Evolutionary conservation across 92 coral and sea anemone species (phyloP).

Genomic region (Virgularia gustaviana): DNA sequence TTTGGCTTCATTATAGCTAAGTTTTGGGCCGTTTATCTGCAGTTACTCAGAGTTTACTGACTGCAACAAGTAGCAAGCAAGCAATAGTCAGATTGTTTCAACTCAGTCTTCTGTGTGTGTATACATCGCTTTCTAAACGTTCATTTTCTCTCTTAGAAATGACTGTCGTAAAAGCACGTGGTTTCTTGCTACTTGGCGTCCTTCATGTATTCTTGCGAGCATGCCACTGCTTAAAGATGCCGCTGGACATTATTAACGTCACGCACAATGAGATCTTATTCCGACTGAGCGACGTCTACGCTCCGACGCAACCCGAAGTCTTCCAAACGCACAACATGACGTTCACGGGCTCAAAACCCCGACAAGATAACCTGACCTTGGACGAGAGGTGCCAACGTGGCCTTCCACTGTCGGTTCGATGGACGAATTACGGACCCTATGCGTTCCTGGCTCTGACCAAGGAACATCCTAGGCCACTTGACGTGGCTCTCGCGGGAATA

Average conservation of each 20-base stretch:
- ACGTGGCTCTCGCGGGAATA: constrained; percentile 80
- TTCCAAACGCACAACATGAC: background rate
- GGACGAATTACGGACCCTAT: constrained; percentile 97
- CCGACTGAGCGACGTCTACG: constrained; percentile 1
- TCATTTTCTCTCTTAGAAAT: too few species aligned
- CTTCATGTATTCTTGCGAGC: background rate
- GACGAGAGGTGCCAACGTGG: constrained; percentile 81
- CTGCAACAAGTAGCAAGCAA: too few species aligned
- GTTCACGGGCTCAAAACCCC: background rate
- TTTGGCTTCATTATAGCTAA: too few species aligned
- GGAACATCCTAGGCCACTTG: constrained; percentile 31
- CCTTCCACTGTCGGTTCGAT: constrained; percentile 73
- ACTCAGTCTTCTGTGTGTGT: too few species aligned
- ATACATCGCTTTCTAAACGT: too few species aligned
- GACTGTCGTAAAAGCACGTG: background rate
- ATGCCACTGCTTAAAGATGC: constrained; percentile 2
- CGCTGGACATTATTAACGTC: constrained; percentile 2
- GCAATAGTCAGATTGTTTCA: too few species aligned
- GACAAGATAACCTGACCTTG: constrained; percentile 25
- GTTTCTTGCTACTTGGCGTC: background rate
- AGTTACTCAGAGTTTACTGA: too few species aligned
- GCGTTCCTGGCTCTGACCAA: constrained; percentile 27
- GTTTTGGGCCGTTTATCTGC: too few species aligned
- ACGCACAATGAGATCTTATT: constrained; percentile 5
- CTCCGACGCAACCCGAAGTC: background rate